phyloP scores from a whole-genome alignment of 2,797 vertebrate species.

The Hipposideros larvatus region DNA sequence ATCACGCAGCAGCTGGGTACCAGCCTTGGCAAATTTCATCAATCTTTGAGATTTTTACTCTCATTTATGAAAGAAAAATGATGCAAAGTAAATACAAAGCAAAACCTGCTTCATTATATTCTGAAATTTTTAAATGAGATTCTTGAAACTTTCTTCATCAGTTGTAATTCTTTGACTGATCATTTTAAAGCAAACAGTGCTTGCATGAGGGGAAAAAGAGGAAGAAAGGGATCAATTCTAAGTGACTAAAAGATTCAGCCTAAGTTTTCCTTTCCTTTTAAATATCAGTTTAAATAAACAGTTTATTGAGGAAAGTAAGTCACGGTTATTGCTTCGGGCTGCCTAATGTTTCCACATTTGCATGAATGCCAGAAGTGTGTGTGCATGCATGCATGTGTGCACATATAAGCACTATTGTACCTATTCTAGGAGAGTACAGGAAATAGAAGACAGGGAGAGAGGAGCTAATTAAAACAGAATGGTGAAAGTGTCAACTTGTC shows the following conservation, averaged over 20 bases:
- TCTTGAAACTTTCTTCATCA: not conserved
- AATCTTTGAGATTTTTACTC: not conserved
- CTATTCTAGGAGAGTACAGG: not conserved
- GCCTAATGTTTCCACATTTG: not conserved
- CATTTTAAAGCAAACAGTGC: not conserved
- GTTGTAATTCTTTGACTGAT: not conserved
- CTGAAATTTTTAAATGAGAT: not conserved
- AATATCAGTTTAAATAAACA: not conserved
- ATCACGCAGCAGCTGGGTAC: not conserved
- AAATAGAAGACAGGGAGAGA: not conserved
- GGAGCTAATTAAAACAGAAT: not conserved
- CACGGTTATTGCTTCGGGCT: not conserved
- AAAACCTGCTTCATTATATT: slow-evolving; percentile 2
- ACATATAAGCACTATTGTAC: not conserved
- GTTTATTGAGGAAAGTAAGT: not conserved
- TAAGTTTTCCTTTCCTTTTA: not conserved
- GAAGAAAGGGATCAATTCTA: not conserved
- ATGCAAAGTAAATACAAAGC: not conserved
- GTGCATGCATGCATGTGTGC: accelerated
- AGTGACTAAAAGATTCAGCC: not conserved
- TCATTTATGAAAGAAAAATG: not conserved
- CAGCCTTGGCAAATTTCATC: not conserved
- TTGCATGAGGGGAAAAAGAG: not conserved
- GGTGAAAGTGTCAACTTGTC: not conserved
- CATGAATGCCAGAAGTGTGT: not conserved